A percentile compares a stretch with the other conserved stretches of the same genome.
These are phyloP conservation scores for Monodelphis domestica DNA, from an alignment of 2,797 vertebrate species.

Conservation along the genomic window DNA sequence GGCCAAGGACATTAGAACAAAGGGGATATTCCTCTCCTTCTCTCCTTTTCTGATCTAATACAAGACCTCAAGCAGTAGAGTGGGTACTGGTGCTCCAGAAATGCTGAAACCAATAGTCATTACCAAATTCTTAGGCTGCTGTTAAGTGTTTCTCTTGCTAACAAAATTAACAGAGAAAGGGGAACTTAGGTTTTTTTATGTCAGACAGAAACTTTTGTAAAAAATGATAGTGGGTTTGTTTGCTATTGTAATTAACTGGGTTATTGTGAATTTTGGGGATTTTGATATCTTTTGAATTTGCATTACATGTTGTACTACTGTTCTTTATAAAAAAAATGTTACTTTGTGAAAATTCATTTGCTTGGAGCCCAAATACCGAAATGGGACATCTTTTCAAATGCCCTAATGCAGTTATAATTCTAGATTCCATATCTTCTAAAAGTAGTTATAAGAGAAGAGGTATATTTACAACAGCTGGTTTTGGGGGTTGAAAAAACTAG, in stretches of 20 bases:
- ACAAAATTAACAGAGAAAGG: background rate
- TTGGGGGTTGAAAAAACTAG: background rate
- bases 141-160: background rate
- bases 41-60: background rate
- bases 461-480: background rate
- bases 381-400: background rate
- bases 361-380: background rate
- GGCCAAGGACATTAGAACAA: background rate
- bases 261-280: no score
- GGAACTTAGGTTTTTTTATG: no score
- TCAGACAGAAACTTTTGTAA: no score
- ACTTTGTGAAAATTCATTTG: no score
- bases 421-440: background rate
- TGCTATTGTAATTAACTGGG: no score
- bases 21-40: background rate
- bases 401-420: background rate
- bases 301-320: no score
- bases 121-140: background rate
- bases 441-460: background rate
- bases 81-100: background rate
- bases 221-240: no score
- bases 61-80: background rate
- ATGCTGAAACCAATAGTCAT: background rate
- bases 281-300: no score
- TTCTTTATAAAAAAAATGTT: no score